Percentiles rank a stretch among this genome's conserved stretches.
These are phyloP conservation scores for Acronicta aceris DNA, from an alignment of 2,888 invertebrate species.

Conservation along the genomic window DNA sequence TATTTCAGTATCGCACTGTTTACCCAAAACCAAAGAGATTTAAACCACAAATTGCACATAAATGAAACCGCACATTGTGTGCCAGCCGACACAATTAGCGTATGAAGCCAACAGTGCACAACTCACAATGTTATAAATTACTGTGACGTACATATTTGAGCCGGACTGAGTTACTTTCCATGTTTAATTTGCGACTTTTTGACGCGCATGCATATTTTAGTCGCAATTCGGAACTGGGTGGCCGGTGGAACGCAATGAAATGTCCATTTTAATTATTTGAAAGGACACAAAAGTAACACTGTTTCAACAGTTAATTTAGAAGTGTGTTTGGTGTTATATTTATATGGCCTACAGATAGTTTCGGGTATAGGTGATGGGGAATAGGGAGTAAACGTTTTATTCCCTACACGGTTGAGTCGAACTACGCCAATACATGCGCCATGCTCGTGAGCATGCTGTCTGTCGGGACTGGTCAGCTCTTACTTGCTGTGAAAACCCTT, in stretches of 20 bases:
- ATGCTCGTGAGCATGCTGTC: too few relatives aligned
- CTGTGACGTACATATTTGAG: conserved; percentile 35
- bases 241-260: neutral
- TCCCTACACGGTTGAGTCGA: too few relatives aligned
- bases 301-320: neutral
- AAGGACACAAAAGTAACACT: neutral
- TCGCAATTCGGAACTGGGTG: conserved; percentile 14
- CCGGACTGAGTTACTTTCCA: conserved; percentile 23
- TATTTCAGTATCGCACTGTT: neutral
- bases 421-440: too few relatives aligned
- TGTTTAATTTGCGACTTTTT: conserved; percentile 32
- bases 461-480: too few relatives aligned
- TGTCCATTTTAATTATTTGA: neutral
- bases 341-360: too few relatives aligned
- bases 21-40: conserved; percentile 2
- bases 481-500: too few relatives aligned
- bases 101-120: conserved; percentile 1
- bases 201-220: conserved; percentile 38
- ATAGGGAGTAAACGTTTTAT: too few relatives aligned
- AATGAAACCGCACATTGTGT: conserved; percentile 30
- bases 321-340: too few relatives aligned
- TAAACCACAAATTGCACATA: conserved; percentile 30
- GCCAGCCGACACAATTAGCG: conserved; percentile 17
- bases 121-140: conserved; percentile 40
- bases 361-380: too few relatives aligned